A percentile compares a stretch with the other conserved stretches of the same genome.
These are phyloP conservation scores for Athrips mouffetella DNA, from an alignment of 2,888 invertebrate genomes.

Conservation along the genomic window DNA sequence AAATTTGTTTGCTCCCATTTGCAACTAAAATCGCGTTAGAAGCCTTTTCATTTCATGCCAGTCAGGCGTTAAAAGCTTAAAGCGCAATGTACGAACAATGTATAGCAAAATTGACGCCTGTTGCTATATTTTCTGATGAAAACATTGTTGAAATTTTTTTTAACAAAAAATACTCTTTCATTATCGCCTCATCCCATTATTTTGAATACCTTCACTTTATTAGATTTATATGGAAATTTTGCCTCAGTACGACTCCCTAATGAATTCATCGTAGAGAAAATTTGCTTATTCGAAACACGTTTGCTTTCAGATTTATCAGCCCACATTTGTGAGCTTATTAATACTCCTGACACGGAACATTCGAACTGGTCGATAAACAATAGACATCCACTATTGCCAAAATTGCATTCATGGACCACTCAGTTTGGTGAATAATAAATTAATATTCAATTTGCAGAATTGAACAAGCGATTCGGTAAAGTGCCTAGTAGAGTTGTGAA, in stretches of 20 bases:
- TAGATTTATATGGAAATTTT: conserved; percentile 61
- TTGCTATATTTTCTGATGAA: conserved; percentile 29
- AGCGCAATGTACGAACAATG: conserved; percentile 17
- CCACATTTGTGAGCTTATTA: conserved; percentile 27
- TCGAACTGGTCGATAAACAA: conserved; percentile 24
- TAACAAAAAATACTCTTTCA: conserved; percentile 48
- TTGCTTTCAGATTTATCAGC: conserved; percentile 35
- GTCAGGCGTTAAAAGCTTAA: conserved; percentile 6
- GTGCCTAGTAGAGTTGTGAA: not conserved
- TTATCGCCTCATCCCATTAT: conserved; percentile 47
- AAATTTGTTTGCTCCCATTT: conserved; percentile 1
- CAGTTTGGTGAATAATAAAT: conserved; percentile 23
- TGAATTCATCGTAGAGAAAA: conserved; percentile 21
- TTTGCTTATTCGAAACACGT: conserved; percentile 49
- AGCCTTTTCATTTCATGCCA: conserved; percentile 16
- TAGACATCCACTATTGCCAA: conserved; percentile 15
- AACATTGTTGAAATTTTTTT: conserved; percentile 34
- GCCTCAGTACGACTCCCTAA: conserved; percentile 33
- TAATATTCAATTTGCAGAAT: conserved; percentile 18
- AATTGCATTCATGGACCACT: conserved; percentile 17
- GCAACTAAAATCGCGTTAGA: not conserved
- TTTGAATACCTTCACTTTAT: conserved; percentile 51
- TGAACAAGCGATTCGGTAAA: not conserved
- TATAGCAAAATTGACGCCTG: conserved; percentile 29
- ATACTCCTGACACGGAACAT: conserved; percentile 30